phyloP scores from a whole-genome alignment of 2,113 vertebrate genomes.

The Rhadina sibilatrix region DNA sequence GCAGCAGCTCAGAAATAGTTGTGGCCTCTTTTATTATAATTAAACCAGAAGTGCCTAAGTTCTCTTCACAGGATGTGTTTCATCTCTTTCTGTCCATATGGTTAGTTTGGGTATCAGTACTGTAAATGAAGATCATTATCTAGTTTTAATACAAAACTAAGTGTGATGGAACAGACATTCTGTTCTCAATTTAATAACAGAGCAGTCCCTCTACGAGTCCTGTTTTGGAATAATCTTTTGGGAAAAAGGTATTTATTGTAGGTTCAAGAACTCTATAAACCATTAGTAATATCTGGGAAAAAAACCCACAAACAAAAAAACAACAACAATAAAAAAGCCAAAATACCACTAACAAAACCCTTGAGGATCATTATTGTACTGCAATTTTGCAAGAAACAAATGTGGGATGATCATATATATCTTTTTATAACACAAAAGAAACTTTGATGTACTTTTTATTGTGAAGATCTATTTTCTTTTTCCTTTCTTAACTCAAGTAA shows the following conservation, averaged over 20 bases:
- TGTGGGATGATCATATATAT: background rate
- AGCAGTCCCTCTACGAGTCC: background rate
- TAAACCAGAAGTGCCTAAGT: background rate
- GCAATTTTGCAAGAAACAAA: background rate
- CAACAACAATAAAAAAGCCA: too few species aligned
- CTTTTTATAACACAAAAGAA: background rate
- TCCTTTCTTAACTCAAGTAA: background rate
- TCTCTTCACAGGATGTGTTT: background rate
- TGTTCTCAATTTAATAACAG: background rate
- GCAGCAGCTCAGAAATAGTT: background rate
- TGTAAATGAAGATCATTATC: background rate
- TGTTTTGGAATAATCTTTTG: background rate
- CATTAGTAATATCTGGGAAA: background rate
- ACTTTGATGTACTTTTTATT: background rate
- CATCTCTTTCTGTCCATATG: background rate
- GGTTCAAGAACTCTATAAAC: background rate
- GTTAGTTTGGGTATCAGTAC: background rate
- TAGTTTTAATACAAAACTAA: background rate
- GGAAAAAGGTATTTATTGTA: background rate
- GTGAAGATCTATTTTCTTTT: background rate
- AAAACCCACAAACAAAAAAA: too few species aligned
- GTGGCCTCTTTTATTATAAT: background rate
- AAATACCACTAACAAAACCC: background rate
- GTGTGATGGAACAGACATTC: background rate
- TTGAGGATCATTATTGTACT: rapidly evolving